A percentile compares a stretch with the other conserved stretches of the same genome.
phyloP scores from a whole-genome alignment of 2,113 vertebrate genomes.

The Sardina pilchardus region DNA sequence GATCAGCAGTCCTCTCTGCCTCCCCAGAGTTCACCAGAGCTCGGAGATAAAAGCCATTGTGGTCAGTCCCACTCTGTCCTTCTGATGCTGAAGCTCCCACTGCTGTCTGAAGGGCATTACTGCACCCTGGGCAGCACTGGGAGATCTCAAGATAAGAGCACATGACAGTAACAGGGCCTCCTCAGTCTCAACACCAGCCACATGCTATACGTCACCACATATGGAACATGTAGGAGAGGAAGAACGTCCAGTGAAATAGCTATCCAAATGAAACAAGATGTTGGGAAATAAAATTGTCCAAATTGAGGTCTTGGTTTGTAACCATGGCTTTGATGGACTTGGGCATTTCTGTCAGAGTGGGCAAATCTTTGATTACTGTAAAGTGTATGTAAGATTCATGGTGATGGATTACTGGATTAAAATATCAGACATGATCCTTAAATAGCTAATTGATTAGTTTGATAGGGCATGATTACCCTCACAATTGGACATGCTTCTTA shows the following conservation, averaged over 20 bases:
- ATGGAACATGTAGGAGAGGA: neutral
- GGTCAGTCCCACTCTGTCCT: neutral
- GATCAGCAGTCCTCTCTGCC: neutral
- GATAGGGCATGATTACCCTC: too few relatives aligned
- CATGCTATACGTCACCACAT: neutral
- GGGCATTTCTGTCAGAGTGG: too few relatives aligned
- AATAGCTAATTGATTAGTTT: neutral
- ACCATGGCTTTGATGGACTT: too few relatives aligned
- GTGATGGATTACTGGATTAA: too few relatives aligned
- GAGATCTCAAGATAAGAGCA: neutral
- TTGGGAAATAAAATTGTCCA: neutral
- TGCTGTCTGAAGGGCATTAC: constrained; percentile 65
- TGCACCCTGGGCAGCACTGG: constrained; percentile 50
- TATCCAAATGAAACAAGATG: neutral
- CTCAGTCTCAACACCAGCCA: neutral
- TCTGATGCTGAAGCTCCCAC: constrained; percentile 68
- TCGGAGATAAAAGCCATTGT: neutral
- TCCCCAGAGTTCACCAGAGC: neutral
- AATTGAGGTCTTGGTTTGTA: too few relatives aligned
- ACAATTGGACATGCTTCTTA: too few relatives aligned
- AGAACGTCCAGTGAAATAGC: neutral
- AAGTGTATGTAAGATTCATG: neutral
- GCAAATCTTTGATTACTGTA: neutral
- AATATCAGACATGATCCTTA: neutral
- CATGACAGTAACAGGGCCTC: too few relatives aligned